A percentile compares a stretch with the other conserved stretches of the same genome.
Evolutionary conservation across 2,113 vertebrate genomes (phyloP).

Genomic region (Amazona guildingii): DNA sequence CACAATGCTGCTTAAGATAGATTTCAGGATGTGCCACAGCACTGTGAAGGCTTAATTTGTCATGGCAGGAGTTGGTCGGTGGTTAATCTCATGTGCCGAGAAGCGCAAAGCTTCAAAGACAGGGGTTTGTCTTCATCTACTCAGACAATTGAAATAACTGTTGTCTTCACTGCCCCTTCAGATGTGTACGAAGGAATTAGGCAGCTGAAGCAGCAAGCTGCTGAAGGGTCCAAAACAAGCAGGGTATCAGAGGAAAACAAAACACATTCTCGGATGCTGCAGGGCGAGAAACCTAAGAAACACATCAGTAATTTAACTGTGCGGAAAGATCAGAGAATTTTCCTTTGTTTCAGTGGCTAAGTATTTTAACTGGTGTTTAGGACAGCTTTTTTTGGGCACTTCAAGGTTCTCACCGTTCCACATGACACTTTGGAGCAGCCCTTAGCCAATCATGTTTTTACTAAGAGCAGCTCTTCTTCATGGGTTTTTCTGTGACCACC

Average conservation of each 20-base stretch:
- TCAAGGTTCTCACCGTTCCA: background rate
- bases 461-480: background rate
- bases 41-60: background rate
- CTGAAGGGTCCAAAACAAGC: background rate
- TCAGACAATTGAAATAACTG: fast-evolving
- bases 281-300: background rate
- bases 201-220: background rate
- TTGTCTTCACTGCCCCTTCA: background rate
- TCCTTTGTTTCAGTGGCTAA: background rate
- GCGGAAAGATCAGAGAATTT: background rate
- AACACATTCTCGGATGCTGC: background rate
- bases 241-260: background rate
- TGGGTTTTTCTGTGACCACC: background rate
- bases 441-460: background rate
- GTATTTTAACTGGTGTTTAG: background rate
- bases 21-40: background rate
- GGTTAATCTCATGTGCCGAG: fast-evolving
- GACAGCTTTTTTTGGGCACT: background rate
- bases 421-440: background rate
- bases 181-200: background rate
- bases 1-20: fast-evolving
- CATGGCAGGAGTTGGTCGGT: background rate
- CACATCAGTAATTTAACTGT: background rate
- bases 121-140: background rate
- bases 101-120: fast-evolving